Conservation (phyloP, 2,113 vertebrate species). For the Mastomys coucha region DNA sequence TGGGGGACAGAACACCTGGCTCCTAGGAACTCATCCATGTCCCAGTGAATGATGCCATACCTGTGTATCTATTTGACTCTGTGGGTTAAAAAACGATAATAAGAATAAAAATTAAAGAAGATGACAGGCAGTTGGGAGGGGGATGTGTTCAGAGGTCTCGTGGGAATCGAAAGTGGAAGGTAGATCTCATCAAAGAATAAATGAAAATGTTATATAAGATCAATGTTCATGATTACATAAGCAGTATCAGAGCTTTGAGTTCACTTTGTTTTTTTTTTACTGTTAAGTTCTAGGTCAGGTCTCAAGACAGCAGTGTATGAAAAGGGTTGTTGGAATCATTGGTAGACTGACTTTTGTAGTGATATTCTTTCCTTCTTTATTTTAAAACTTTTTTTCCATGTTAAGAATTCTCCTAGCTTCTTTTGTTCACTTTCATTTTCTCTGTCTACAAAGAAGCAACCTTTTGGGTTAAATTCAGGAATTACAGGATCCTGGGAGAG, state of each 20-base stretch:
- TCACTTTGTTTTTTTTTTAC: background rate
- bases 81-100: background rate
- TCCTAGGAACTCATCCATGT: background rate
- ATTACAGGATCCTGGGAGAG: background rate
- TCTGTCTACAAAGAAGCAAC: background rate
- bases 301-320: background rate
- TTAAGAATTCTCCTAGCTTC: background rate
- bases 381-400: background rate
- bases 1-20: background rate
- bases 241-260: background rate
- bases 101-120: background rate
- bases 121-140: background rate
- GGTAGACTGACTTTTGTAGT: background rate
- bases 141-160: background rate
- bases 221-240: background rate
- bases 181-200: background rate
- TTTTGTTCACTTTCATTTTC: background rate
- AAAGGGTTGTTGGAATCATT: background rate
- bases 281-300: background rate
- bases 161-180: background rate
- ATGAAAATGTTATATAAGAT: background rate
- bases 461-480: background rate
- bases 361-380: background rate
- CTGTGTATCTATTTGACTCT: background rate
- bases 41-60: background rate